Conservation (phyloP, 2,113 vertebrate genomes). For the Rhea americana region DNA sequence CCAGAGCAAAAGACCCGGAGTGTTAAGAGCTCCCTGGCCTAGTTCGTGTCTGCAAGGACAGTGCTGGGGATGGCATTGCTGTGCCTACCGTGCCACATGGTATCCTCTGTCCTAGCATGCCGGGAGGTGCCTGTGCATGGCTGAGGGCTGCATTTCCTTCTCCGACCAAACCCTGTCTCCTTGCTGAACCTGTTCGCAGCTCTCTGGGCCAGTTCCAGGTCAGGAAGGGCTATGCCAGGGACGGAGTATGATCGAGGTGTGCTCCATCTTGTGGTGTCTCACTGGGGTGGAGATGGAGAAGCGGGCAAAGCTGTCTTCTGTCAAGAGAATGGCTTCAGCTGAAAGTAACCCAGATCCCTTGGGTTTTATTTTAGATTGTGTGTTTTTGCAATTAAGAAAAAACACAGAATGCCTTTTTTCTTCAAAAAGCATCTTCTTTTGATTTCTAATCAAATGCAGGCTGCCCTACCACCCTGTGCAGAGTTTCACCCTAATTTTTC, state of each 20-base stretch:
- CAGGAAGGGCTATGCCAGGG: background rate
- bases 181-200: background rate
- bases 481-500: too few species aligned
- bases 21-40: fast-evolving
- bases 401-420: background rate
- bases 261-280: background rate
- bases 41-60: background rate
- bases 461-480: too few species aligned
- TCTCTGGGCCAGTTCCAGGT: background rate
- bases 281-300: background rate
- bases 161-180: background rate
- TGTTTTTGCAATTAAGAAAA: background rate
- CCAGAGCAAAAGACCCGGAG: background rate
- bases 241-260: background rate
- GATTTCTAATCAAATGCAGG: too few species aligned
- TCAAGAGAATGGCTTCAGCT: background rate
- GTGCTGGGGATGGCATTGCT: background rate
- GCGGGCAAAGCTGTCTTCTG: background rate
- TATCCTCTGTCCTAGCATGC: fast-evolving
- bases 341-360: background rate
- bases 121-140: background rate
- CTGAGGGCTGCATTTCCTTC: background rate
- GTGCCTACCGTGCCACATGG: fast-evolving
- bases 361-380: background rate
- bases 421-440: background rate